Conservation (phyloP, 2,888 invertebrate genomes). For the Actias luna region DNA sequence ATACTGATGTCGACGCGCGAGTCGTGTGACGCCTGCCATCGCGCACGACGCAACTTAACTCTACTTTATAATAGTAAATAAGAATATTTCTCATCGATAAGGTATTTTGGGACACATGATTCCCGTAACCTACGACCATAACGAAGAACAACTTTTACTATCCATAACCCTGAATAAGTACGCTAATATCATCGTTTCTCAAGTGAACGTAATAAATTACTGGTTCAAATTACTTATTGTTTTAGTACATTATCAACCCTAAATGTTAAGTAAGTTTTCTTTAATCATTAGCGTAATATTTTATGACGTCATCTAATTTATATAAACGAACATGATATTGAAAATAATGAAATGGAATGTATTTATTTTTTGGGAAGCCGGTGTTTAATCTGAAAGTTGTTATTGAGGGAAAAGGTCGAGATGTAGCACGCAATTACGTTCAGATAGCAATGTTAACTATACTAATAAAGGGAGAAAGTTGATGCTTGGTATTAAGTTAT, state of each 20-base stretch:
- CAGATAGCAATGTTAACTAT: neutral
- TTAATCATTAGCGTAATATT: neutral
- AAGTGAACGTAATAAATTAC: neutral
- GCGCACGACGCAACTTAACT: constrained; percentile 31
- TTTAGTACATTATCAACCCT: neutral
- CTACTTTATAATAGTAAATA: constrained; percentile 33
- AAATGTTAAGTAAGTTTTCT: neutral
- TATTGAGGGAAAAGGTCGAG: neutral
- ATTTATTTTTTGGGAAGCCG: neutral
- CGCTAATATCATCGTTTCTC: neutral
- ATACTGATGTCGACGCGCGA: constrained; percentile 62
- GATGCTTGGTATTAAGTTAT: neutral
- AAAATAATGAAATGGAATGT: neutral
- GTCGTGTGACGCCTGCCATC: constrained; percentile 37
- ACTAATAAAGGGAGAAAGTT: constrained; percentile 3
- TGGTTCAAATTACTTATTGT: neutral
- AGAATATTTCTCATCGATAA: constrained; percentile 27
- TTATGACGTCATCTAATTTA: neutral
- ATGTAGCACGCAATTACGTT: constrained; percentile 1
- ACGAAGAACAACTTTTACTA: neutral
- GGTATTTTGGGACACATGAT: constrained; percentile 13
- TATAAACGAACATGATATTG: neutral
- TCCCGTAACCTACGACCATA: too few relatives aligned
- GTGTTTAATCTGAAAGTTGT: neutral
- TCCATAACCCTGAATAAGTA: neutral